These are phyloP conservation scores for Diloba caeruleocephala DNA, from an alignment of 2,888 invertebrate species.

Conservation along the genomic window DNA sequence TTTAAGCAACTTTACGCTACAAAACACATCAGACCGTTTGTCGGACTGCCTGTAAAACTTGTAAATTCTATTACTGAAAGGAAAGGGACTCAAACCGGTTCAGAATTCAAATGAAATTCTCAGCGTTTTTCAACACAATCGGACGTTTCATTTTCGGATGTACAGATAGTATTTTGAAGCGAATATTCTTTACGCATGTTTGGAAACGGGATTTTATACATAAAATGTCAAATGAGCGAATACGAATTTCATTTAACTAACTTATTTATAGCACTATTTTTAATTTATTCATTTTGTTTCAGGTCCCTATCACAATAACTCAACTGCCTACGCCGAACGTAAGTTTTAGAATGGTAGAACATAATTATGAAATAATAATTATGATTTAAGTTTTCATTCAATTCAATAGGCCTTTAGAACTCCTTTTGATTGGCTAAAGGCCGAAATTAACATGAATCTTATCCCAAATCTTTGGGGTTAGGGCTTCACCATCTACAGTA, in stretches of 20 bases:
- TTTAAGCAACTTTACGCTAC: conserved; percentile 7
- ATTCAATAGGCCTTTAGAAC: too few species aligned
- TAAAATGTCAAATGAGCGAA: too few species aligned
- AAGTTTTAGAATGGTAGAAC: conserved; percentile 27
- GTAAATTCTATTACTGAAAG: conserved; percentile 33
- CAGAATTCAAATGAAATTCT: conserved; percentile 38
- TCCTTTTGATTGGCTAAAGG: too few species aligned
- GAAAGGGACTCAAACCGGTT: conserved; percentile 19
- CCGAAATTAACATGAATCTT: too few species aligned
- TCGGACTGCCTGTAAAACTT: conserved; percentile 34
- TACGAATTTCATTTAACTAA: too few species aligned
- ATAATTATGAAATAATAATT: too few species aligned
- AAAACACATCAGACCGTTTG: conserved; percentile 38
- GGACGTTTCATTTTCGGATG: conserved; percentile 11
- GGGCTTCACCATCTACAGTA: too few species aligned
- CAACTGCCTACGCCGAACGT: conserved; percentile 18
- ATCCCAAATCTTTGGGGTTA: too few species aligned
- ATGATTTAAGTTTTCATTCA: too few species aligned
- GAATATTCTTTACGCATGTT: conserved; percentile 8
- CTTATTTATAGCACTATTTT: too few species aligned
- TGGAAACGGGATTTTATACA: too few species aligned
- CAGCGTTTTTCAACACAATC: conserved; percentile 24
- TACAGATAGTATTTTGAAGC: conserved; percentile 1
- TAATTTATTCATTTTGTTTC: conserved; percentile 37
- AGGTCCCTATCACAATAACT: conserved; percentile 21